Percentiles rank a stretch among this genome's conserved stretches.
Evolutionary conservation across 1,140 invertebrate species (phyloP).

Genomic region (Drosophila saltans): DNA sequence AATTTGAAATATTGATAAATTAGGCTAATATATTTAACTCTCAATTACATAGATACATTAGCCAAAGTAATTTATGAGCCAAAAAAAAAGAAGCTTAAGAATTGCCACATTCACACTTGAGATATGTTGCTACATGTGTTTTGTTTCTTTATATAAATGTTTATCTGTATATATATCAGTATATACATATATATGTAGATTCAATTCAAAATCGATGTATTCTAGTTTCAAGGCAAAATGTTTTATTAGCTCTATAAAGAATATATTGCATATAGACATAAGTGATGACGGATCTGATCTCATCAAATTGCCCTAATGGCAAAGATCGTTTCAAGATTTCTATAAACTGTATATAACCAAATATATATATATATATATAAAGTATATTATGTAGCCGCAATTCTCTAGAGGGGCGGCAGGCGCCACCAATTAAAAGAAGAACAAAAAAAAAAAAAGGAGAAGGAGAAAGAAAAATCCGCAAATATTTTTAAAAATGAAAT

Average conservation of each 20-base stretch:
- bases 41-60: slow-evolving; percentile 27
- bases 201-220: slow-evolving; percentile 6
- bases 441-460: slow-evolving; percentile 61
- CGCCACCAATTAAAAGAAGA: slow-evolving; percentile 74
- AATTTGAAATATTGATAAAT: slow-evolving; percentile 37
- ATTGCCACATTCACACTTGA: slow-evolving; percentile 33
- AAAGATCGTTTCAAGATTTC: slow-evolving; percentile 56
- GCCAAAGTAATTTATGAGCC: slow-evolving; percentile 43
- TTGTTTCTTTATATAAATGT: background rate
- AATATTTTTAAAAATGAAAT: slow-evolving; percentile 61
- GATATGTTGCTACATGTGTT: slow-evolving; percentile 8
- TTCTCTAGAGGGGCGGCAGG: slow-evolving; percentile 41
- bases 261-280: slow-evolving; percentile 24
- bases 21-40: slow-evolving; percentile 31
- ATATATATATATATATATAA: slow-evolving; percentile 14
- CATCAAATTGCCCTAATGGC: slow-evolving; percentile 65
- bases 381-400: slow-evolving; percentile 26
- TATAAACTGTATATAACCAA: slow-evolving; percentile 40
- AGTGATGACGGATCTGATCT: slow-evolving; percentile 76
- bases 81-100: slow-evolving; percentile 43
- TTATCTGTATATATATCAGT: background rate
- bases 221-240: slow-evolving; percentile 43
- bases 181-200: slow-evolving; percentile 31
- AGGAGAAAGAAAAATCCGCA: slow-evolving; percentile 63
- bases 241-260: slow-evolving; percentile 30